A percentile compares a stretch with the other conserved stretches of the same genome.
phyloP scores from a whole-genome alignment of 2,113 vertebrate species.

The Callionymus lyra region DNA sequence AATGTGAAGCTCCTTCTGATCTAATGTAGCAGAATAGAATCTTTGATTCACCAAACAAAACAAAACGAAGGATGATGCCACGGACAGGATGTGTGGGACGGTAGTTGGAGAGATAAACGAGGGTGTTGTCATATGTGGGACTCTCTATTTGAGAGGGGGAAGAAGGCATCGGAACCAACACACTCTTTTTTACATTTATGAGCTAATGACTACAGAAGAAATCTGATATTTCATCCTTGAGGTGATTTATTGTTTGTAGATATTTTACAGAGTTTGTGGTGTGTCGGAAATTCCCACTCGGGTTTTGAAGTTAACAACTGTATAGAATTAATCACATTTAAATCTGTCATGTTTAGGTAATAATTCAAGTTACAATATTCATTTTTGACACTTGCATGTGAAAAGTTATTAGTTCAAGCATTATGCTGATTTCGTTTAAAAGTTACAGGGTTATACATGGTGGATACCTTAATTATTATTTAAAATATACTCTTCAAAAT shows the following conservation, averaged over 20 bases:
- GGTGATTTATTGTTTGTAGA: slow-evolving; percentile 29
- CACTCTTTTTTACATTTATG: slow-evolving; percentile 27
- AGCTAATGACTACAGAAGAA: slow-evolving; percentile 41
- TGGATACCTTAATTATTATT: too few species aligned
- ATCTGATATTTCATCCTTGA: slow-evolving; percentile 51
- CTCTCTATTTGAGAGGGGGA: slow-evolving; percentile 8
- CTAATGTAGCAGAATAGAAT: too few species aligned
- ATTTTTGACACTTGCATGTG: too few species aligned
- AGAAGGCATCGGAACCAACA: slow-evolving; percentile 3
- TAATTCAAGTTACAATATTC: too few species aligned
- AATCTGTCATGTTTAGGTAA: too few species aligned
- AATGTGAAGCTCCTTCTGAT: too few species aligned
- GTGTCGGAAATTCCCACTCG: slow-evolving; percentile 58
- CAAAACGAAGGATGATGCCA: slow-evolving; percentile 23
- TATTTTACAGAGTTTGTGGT: slow-evolving; percentile 18
- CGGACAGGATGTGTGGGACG: slow-evolving; percentile 54
- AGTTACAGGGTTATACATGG: too few species aligned
- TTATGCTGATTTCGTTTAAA: too few species aligned
- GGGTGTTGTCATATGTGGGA: slow-evolving; percentile 55
- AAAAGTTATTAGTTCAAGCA: too few species aligned
- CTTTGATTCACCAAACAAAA: too few species aligned
- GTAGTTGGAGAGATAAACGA: slow-evolving; percentile 41
- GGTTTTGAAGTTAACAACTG: slow-evolving; percentile 50
- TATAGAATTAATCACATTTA: too few species aligned
- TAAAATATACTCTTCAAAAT: too few species aligned